Percentiles rank a stretch among this genome's conserved stretches.
These are phyloP conservation scores for Brachymystax lenok DNA, from an alignment of 2,797 vertebrate genomes.

Conservation along the genomic window DNA sequence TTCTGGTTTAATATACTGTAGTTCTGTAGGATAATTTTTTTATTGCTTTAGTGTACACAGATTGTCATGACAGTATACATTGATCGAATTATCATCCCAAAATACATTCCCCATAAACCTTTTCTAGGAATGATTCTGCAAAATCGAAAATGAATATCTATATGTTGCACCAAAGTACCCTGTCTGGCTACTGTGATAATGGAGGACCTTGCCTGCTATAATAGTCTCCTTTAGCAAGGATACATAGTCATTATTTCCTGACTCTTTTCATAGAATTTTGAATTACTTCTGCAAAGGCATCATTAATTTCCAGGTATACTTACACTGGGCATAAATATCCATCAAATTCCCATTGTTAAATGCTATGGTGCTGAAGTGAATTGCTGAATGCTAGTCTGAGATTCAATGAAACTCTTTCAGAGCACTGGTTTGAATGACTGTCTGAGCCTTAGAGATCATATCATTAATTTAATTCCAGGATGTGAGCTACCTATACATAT, in stretches of 20 bases:
- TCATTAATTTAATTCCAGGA: not conserved
- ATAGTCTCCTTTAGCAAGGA: not conserved
- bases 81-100: not conserved
- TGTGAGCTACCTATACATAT: too few species aligned
- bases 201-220: not conserved
- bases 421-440: not conserved
- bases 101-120: not conserved
- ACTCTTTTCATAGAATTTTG: not conserved
- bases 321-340: not conserved
- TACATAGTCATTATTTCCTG: not conserved
- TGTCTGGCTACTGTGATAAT: not conserved
- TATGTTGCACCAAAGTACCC: not conserved
- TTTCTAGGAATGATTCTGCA: too few species aligned
- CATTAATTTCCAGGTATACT: not conserved
- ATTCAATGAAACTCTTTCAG: not conserved
- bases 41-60: not conserved
- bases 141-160: not conserved
- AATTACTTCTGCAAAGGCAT: not conserved
- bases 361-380: too few species aligned
- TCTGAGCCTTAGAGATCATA: not conserved
- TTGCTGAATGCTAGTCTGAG: not conserved
- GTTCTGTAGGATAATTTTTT: not conserved
- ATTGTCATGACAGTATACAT: not conserved
- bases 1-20: too few species aligned
- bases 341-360: not conserved